Evolutionary conservation across 2,888 invertebrate species (phyloP).

Genomic region (Cremastinae sp.): DNA sequence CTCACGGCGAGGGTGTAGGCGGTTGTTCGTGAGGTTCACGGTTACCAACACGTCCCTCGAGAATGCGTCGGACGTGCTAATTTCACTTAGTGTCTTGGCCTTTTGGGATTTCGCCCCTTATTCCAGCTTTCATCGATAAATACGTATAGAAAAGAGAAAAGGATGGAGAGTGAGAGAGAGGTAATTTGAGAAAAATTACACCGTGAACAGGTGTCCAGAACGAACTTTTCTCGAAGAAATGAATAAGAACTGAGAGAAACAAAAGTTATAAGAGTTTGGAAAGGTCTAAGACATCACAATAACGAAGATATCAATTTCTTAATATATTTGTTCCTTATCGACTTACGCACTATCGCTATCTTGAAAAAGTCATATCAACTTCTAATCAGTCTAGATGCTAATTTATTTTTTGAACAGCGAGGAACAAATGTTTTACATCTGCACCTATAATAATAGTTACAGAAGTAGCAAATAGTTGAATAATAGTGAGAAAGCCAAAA

Average conservation of each 20-base stretch:
- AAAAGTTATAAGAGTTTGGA: neutral
- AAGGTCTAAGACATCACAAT: too few species aligned
- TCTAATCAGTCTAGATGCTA: too few species aligned
- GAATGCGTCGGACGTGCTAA: slow-evolving; percentile 48
- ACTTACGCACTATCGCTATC: too few species aligned
- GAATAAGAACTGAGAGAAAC: neutral
- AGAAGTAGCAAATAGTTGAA: too few species aligned
- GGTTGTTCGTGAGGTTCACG: slow-evolving; percentile 32
- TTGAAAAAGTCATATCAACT: too few species aligned
- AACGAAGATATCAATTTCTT: too few species aligned
- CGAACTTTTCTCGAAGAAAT: neutral
- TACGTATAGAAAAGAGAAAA: neutral
- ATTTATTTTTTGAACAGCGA: too few species aligned
- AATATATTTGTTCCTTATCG: too few species aligned
- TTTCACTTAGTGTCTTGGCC: slow-evolving; percentile 49
- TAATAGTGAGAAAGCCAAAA: too few species aligned
- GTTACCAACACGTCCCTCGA: slow-evolving; percentile 47
- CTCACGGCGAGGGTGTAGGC: slow-evolving; percentile 27
- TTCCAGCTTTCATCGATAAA: slow-evolving; percentile 5
- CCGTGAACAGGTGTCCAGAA: neutral
- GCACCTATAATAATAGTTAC: too few species aligned
- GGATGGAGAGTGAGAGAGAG: neutral
- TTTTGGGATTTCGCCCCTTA: slow-evolving; percentile 34
- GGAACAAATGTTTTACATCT: too few species aligned
- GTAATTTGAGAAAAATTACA: slow-evolving; percentile 13